Base-by-base conservation (phyloP, 2,113 vertebrate genomes). In the Limanda limanda region DNA sequence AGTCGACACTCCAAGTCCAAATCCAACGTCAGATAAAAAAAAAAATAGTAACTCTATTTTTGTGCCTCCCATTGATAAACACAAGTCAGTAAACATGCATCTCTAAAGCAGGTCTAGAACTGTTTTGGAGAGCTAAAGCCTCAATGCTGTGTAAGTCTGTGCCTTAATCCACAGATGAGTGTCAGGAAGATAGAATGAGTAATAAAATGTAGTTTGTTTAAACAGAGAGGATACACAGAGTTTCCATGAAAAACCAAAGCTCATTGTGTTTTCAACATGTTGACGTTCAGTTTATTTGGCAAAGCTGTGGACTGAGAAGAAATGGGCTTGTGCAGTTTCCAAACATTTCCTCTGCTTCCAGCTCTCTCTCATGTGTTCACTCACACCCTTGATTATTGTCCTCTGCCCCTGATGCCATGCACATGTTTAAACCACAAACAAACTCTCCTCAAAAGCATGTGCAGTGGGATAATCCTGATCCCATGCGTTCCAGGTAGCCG, bases 111-210 rank as follows among this genome's bases (percentile, higher is more conserved):
- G 17, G 48, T 51, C 35, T 20, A 51, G 5, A 51, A 51, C 4
- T 18, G 15, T 51, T 20, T 51, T 15, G 12, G 1, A 23, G 54
- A 56, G 11, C 54, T 24, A n/a, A 9, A 55, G 3, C 12, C 0
- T 57, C 25, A 4, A 8, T 4, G 18, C 35, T 14, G 31, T 40
- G 31, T 2, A 69, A 58, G 52, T 31, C 68, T 35, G 18, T 3
- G 31, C 7, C 79, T 8, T 62, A n/a, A 72, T 72, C 73, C 20
- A 5, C 1, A 17, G 24, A 47, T 20, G 60, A 67, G 40, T 24
- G 62, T 47, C 8, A 4, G 5, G 0, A 0, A 54, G 27, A 69
- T 68, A 3, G 62, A 42, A 70, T 23, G 13, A n/a, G 20, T 21
- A 62, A 62, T 62, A 62, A 42, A 42, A 42, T 6, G 0, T 21